phyloP scores from a whole-genome alignment of 2,797 vertebrate species.

The Acestrorhynchus altus region DNA sequence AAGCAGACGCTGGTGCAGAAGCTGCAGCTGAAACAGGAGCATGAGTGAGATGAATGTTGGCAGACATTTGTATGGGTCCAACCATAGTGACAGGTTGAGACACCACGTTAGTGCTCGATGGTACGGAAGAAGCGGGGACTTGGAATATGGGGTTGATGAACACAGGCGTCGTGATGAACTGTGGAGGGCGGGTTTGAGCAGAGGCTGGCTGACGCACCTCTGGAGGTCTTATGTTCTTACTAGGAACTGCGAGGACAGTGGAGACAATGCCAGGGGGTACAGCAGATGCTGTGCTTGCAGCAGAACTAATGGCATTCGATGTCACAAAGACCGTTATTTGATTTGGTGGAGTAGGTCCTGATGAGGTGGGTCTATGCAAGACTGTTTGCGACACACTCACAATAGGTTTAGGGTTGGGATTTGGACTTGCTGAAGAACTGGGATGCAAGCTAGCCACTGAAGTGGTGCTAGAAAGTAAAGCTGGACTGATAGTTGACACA shows the following conservation, averaged over 20 bases:
- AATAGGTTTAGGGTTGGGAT: constrained; percentile 70
- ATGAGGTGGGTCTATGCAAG: constrained; percentile 86
- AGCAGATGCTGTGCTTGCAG: constrained; percentile 84
- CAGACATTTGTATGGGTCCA: constrained; percentile 88
- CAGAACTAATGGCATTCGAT: constrained; percentile 90
- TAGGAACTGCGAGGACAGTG: constrained; percentile 90
- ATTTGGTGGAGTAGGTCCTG: constrained; percentile 84
- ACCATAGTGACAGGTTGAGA: constrained; percentile 90
- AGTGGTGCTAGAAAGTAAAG: constrained; percentile 52
- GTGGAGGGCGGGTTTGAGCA: constrained; percentile 76
- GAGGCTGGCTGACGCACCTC: constrained; percentile 83
- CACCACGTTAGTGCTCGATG: constrained; percentile 86
- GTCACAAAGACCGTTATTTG: constrained; percentile 97
- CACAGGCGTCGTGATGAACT: constrained; percentile 90
- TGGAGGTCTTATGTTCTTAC: constrained; percentile 85
- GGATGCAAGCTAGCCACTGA: constrained; percentile 43
- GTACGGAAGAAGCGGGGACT: constrained; percentile 84
- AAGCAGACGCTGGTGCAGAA: constrained; percentile 58
- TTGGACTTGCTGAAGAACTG: constrained; percentile 57
- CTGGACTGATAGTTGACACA: constrained; percentile 56
- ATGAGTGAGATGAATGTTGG: constrained; percentile 89
- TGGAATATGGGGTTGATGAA: constrained; percentile 96
- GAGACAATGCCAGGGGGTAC: constrained; percentile 85
- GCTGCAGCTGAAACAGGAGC: constrained; percentile 60
- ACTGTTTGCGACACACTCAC: constrained; percentile 81